These are phyloP conservation scores for Choreutis nemorana DNA, from an alignment of 2,888 invertebrate species.

Conservation along the genomic window DNA sequence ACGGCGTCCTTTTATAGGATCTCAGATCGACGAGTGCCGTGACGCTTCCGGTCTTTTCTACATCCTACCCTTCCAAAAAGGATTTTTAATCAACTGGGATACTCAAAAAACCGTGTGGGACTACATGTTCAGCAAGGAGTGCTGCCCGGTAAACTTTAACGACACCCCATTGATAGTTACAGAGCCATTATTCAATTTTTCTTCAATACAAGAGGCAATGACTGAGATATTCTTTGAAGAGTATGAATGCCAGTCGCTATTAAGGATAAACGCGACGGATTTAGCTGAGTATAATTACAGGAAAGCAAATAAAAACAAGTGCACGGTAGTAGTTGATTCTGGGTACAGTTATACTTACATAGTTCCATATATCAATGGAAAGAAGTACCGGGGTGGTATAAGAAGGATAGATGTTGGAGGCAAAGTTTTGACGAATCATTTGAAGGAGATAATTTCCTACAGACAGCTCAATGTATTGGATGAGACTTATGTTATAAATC, in stretches of 20 bases:
- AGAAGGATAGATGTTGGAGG: slow-evolving; percentile 94
- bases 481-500: slow-evolving; percentile 98
- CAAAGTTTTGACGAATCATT: slow-evolving; percentile 94
- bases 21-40: slow-evolving; percentile 94
- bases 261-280: slow-evolving; percentile 82
- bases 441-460: slow-evolving; percentile 97
- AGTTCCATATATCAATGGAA: slow-evolving; percentile 87
- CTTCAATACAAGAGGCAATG: slow-evolving; percentile 90
- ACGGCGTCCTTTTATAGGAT: slow-evolving; percentile 89
- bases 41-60: slow-evolving; percentile 96
- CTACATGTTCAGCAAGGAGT: slow-evolving; percentile 88
- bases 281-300: slow-evolving; percentile 77
- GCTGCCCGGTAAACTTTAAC: slow-evolving; percentile 77
- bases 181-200: slow-evolving; percentile 94
- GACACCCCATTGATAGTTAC: slow-evolving; percentile 87
- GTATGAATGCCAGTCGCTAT: slow-evolving; percentile 86
- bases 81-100: slow-evolving; percentile 96
- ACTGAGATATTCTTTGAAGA: slow-evolving; percentile 98
- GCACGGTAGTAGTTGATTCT: slow-evolving; percentile 87
- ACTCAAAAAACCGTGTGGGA: slow-evolving; percentile 97
- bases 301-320: slow-evolving; percentile 63
- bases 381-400: slow-evolving; percentile 71
- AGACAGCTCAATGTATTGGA: slow-evolving; percentile 97
- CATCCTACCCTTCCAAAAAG: slow-evolving; percentile 93
- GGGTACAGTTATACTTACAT: slow-evolving; percentile 97